These are phyloP conservation scores for Erebia epiphron DNA, from an alignment of 2,888 invertebrate genomes.

Conservation along the genomic window DNA sequence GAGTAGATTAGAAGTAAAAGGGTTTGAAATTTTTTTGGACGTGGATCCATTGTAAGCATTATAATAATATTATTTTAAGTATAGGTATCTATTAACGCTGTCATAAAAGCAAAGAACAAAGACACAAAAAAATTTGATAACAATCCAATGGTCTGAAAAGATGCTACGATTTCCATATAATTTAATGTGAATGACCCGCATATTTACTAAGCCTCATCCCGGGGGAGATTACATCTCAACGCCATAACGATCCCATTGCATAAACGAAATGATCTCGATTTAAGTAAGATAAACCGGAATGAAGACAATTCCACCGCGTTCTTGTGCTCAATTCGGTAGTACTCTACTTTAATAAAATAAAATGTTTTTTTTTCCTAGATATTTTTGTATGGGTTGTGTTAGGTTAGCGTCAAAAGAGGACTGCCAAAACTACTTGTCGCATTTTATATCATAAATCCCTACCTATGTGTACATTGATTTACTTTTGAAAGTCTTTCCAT, in stretches of 20 bases:
- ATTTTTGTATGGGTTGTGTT: too few species aligned
- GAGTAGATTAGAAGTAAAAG: too few species aligned
- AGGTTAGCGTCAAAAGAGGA: too few species aligned
- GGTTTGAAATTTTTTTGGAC: too few species aligned
- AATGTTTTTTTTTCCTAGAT: constrained; percentile 6
- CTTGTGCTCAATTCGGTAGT: constrained; percentile 32
- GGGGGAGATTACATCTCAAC: constrained; percentile 38
- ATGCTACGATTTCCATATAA: constrained; percentile 12
- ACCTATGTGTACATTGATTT: too few species aligned
- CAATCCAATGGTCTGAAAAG: constrained; percentile 1
- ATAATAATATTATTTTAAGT: too few species aligned
- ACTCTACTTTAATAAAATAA: constrained; percentile 30
- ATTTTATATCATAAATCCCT: too few species aligned
- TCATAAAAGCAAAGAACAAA: background rate
- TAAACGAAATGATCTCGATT: constrained; percentile 41
- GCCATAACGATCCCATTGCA: constrained; percentile 40
- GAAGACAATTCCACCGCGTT: constrained; percentile 35
- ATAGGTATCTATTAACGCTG: too few species aligned
- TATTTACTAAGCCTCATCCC: constrained; percentile 29
- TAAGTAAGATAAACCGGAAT: constrained; percentile 42
- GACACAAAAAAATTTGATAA: background rate
- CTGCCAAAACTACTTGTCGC: too few species aligned
- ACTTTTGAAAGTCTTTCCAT: background rate
- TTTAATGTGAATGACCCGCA: constrained; percentile 30
- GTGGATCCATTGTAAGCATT: too few species aligned